A percentile compares a stretch with the other conserved stretches of the same genome.
Evolutionary conservation across 2,113 vertebrate genomes (phyloP).

Genomic region (Guaruba guarouba): DNA sequence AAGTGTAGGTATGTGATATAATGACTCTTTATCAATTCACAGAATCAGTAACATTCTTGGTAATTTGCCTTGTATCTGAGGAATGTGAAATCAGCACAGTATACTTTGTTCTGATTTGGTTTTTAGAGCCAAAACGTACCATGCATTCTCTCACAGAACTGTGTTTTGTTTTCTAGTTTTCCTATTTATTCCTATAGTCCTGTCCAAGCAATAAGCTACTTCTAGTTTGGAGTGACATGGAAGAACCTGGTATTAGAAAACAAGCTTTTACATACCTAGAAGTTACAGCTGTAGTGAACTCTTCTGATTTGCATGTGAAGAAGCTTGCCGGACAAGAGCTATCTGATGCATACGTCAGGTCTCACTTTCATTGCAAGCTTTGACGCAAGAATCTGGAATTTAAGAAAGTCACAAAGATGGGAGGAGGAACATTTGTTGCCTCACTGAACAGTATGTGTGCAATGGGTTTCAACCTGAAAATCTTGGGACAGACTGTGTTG

Average conservation of each 20-base stretch:
- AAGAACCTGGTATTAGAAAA: not conserved
- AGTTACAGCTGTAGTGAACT: not conserved
- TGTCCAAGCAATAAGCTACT: not conserved
- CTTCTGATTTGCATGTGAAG: not conserved
- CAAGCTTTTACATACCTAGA: not conserved
- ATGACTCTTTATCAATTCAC: not conserved
- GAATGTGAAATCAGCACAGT: not conserved
- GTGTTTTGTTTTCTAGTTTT: not conserved
- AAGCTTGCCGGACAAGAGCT: not conserved
- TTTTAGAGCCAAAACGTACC: not conserved
- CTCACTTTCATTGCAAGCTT: not conserved
- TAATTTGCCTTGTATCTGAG: not conserved
- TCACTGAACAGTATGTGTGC: not conserved
- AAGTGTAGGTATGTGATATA: not conserved
- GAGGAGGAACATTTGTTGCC: not conserved
- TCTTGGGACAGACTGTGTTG: too few relatives aligned
- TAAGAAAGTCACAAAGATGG: not conserved
- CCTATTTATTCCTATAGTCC: not conserved
- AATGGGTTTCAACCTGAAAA: not conserved
- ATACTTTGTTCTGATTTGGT: not conserved
- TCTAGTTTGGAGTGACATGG: not conserved
- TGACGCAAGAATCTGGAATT: not conserved
- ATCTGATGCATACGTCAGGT: not conserved
- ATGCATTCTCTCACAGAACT: not conserved
- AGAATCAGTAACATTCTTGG: not conserved